phyloP scores from a whole-genome alignment of 1,140 invertebrate species.

The Stenopsyche tienmushanensis region DNA sequence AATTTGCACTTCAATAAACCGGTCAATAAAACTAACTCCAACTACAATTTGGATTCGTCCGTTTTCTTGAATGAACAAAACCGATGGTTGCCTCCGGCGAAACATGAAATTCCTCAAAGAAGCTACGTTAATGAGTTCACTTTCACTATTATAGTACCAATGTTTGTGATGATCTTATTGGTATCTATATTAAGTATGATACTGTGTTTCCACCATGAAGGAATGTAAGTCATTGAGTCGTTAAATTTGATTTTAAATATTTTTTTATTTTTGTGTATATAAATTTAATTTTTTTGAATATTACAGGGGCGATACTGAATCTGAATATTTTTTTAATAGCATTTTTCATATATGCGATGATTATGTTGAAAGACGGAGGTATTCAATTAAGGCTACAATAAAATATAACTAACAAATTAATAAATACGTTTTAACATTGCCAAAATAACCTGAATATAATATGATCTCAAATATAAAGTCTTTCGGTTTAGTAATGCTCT shows the following conservation, averaged over 20 bases:
- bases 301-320: conserved; percentile 50
- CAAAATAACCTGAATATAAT: no score
- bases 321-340: conserved; percentile 46
- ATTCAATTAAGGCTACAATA: conserved; percentile 22
- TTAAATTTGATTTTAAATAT: background rate
- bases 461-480: no score
- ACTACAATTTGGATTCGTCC: background rate
- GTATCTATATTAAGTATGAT: conserved; percentile 68
- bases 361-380: conserved; percentile 47
- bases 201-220: conserved; percentile 75
- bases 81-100: conserved; percentile 59
- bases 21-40: background rate
- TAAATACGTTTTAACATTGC: no score
- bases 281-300: conserved; percentile 1
- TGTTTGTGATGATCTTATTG: conserved; percentile 66
- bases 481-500: no score
- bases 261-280: conserved; percentile 15
- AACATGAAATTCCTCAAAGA: conserved; percentile 63
- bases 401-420: no score
- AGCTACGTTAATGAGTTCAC: conserved; percentile 71
- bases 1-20: background rate
- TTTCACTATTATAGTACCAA: conserved; percentile 70
- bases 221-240: conserved; percentile 70
- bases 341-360: conserved; percentile 53
- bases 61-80: conserved; percentile 39